These are phyloP conservation scores for Drosophila merina DNA, from an alignment of 2,888 invertebrate species.

Conservation along the genomic window DNA sequence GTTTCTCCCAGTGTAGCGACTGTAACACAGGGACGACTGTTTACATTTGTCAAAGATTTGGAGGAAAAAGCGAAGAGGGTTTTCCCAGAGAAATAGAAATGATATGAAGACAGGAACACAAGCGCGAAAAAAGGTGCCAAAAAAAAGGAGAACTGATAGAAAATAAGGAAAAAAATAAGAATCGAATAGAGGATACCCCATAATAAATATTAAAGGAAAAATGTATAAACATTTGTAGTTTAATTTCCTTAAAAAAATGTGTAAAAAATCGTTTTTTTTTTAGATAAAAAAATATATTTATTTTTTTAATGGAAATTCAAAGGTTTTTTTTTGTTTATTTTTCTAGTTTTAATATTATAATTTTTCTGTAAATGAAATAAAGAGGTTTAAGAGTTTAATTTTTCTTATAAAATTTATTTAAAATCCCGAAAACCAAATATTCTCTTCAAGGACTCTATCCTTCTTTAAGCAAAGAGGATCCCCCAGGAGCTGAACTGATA, in stretches of 20 bases:
- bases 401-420: background rate
- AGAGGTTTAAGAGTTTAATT: too few relatives aligned
- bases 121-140: constrained; percentile 15
- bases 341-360: too few relatives aligned
- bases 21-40: constrained; percentile 50
- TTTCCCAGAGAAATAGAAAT: constrained; percentile 7
- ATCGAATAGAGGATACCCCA: background rate
- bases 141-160: constrained; percentile 11
- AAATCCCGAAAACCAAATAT: background rate
- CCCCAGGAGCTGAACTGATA: constrained; percentile 19
- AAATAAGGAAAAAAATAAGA: background rate
- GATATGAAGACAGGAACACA: constrained; percentile 22
- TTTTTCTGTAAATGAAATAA: too few relatives aligned
- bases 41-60: constrained; percentile 75
- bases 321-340: too few relatives aligned
- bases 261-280: too few relatives aligned
- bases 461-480: constrained; percentile 3
- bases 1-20: constrained; percentile 2
- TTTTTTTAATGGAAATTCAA: too few relatives aligned
- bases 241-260: background rate
- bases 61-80: constrained; percentile 30
- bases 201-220: background rate
- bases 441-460: background rate
- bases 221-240: background rate
- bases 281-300: too few relatives aligned